These are phyloP conservation scores for Teleopsis dalmanni DNA, from an alignment of 1,140 invertebrate species.

Conservation along the genomic window DNA sequence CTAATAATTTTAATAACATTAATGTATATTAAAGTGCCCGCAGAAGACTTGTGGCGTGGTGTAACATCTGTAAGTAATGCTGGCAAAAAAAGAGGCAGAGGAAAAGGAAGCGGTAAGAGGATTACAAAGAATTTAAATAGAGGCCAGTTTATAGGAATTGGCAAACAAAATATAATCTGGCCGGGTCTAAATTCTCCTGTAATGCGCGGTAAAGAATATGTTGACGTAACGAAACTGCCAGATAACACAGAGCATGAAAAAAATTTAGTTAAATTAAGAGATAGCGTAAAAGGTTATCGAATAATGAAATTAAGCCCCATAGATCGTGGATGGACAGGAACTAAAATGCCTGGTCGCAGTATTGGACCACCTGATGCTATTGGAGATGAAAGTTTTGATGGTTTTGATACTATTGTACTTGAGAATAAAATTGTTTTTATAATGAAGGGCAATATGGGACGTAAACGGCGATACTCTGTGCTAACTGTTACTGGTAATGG, in stretches of 20 bases:
- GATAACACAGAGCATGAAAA: slow-evolving; percentile 63
- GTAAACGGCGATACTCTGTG: slow-evolving; percentile 46
- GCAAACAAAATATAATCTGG: slow-evolving; percentile 79
- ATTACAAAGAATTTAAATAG: slow-evolving; percentile 76
- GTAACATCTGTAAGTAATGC: slow-evolving; percentile 93
- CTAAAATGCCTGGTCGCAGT: slow-evolving; percentile 70
- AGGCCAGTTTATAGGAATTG: slow-evolving; percentile 83
- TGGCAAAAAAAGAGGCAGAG: slow-evolving; percentile 88
- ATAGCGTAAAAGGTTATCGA: slow-evolving; percentile 58
- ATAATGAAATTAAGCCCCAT: slow-evolving; percentile 62
- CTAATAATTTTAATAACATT: slow-evolving; percentile 7
- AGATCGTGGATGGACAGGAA: slow-evolving; percentile 84
- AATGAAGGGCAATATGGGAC: slow-evolving; percentile 81
- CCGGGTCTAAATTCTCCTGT: slow-evolving; percentile 85
- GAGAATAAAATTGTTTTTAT: slow-evolving; percentile 72
- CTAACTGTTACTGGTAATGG: slow-evolving; percentile 75
- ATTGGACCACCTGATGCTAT: slow-evolving; percentile 81
- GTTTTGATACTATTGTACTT: slow-evolving; percentile 81
- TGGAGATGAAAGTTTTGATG: slow-evolving; percentile 72
- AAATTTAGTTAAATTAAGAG: slow-evolving; percentile 62
- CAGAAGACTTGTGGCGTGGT: slow-evolving; percentile 85
- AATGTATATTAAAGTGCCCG: slow-evolving; percentile 56
- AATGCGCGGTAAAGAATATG: slow-evolving; percentile 65
- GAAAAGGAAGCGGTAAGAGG: slow-evolving; percentile 66
- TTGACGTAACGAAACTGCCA: slow-evolving; percentile 61